These are phyloP conservation scores for Petrolisthes manimaculis DNA, from an alignment of 2,888 invertebrate species.

Conservation along the genomic window DNA sequence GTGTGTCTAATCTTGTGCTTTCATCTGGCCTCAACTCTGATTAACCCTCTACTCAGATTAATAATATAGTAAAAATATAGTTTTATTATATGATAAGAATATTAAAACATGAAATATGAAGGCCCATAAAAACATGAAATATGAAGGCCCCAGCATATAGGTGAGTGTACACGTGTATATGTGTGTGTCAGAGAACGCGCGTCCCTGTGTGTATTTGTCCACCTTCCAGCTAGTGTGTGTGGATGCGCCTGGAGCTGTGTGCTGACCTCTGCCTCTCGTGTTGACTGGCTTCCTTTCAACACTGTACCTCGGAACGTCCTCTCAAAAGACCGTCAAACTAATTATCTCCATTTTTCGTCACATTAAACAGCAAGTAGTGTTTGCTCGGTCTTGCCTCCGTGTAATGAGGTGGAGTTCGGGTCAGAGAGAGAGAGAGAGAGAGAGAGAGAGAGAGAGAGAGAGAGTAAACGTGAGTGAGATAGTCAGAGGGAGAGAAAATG, in stretches of 20 bases:
- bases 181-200: background rate
- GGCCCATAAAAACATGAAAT: too few relatives aligned
- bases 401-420: conserved; percentile 33
- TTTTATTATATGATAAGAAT: too few relatives aligned
- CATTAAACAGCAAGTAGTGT: conserved; percentile 49
- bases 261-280: background rate
- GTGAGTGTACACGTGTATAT: background rate
- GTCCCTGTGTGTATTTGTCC: background rate
- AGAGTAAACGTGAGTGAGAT: background rate
- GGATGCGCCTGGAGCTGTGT: conserved; percentile 5
- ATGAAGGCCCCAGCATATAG: background rate
- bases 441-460: background rate
- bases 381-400: conserved; percentile 22
- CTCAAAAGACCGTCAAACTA: conserved; percentile 53
- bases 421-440: background rate
- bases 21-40: too few relatives aligned
- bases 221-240: background rate
- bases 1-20: too few relatives aligned
- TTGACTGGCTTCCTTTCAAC: conserved; percentile 45
- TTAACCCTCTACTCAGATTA: too few relatives aligned
- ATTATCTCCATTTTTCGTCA: conserved; percentile 53
- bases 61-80: too few relatives aligned
- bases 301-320: conserved; percentile 5
- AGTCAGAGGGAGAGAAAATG: background rate
- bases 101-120: too few relatives aligned